Base-by-base conservation (phyloP, 2,888 invertebrate genomes). In the Pristionchus exspectatus region DNA sequence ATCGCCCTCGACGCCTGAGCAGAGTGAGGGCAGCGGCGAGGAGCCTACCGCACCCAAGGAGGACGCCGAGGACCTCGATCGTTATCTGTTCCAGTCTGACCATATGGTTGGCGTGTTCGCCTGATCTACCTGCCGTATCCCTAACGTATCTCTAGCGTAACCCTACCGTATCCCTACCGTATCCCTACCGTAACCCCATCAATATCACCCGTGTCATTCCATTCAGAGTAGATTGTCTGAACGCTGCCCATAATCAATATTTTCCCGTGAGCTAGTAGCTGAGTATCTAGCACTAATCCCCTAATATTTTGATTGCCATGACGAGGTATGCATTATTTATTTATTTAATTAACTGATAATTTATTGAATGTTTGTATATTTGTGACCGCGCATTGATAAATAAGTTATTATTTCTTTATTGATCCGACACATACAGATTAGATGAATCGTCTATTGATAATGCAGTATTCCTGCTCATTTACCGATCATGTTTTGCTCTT, bases 81-180 rank as follows among this genome's bases (percentile, higher is more conserved):
- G 91, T 89, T 93, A 92, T 50, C 91, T 93, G 63, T 92, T 93
- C 91, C 92, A 92, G 85, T 91, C 93, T 24, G 93, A 93, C 88
- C 92, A 93, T 66, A 90, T 93, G 90, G 91, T 92, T 33, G 92
- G 92, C 63, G 92, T 92, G 24, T 92, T 93, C 88, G 93, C 92
- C 16, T 93, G 90, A 91, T 44, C 81, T 81, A 81, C 44, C 77
- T 81, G 50, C 81, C 81, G 54, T 81, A 81, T 10, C n/a, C 81
- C 81, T 81, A 81, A 27, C 81, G 50, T 81, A 81, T 9, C 81
- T 50, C 44, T 69, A 14, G 38, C n/a, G n/a, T n/a, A n/a, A n/a
- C n/a, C n/a, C n/a, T n/a, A n/a, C n/a, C n/a, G n/a, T n/a, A n/a
- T n/a, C n/a, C 44, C 77, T 81, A 81, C 81, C 81, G 54, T 81